These are phyloP conservation scores for Cheilosia grossa DNA, from an alignment of 2,888 invertebrate genomes.

Conservation along the genomic window DNA sequence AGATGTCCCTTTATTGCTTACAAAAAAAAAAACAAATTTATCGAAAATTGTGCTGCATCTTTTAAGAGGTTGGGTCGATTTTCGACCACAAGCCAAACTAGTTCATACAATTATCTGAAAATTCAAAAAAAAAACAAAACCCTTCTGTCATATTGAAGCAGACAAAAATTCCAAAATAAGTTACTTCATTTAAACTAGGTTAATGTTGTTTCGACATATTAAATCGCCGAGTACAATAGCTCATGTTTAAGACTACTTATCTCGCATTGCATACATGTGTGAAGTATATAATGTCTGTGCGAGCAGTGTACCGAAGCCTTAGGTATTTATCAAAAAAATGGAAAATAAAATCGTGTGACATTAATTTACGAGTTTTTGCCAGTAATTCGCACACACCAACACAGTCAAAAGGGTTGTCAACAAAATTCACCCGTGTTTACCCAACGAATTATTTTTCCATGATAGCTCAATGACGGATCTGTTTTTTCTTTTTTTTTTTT, in stretches of 20 bases:
- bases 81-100: no score
- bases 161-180: neutral
- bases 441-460: constrained; percentile 34
- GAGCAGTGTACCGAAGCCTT: constrained; percentile 25
- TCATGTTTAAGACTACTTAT: constrained; percentile 22
- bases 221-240: constrained; percentile 14
- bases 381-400: constrained; percentile 37
- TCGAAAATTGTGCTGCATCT: no score
- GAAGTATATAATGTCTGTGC: constrained; percentile 14
- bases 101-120: neutral
- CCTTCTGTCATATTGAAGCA: neutral
- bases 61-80: no score
- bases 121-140: no score
- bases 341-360: constrained; percentile 64
- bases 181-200: neutral
- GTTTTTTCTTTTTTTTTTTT: neutral
- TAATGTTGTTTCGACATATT: constrained; percentile 20
- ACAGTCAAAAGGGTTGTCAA: constrained; percentile 40
- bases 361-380: constrained; percentile 59
- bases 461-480: constrained; percentile 31
- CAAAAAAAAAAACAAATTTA: no score
- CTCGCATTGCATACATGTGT: neutral
- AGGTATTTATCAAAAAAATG: constrained; percentile 28
- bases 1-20: no score
- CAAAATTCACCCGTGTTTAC: constrained; percentile 45